Percentiles rank a stretch among this genome's conserved stretches.
phyloP scores from a whole-genome alignment of 2,888 invertebrate genomes.

The Tinea semifulvella region DNA sequence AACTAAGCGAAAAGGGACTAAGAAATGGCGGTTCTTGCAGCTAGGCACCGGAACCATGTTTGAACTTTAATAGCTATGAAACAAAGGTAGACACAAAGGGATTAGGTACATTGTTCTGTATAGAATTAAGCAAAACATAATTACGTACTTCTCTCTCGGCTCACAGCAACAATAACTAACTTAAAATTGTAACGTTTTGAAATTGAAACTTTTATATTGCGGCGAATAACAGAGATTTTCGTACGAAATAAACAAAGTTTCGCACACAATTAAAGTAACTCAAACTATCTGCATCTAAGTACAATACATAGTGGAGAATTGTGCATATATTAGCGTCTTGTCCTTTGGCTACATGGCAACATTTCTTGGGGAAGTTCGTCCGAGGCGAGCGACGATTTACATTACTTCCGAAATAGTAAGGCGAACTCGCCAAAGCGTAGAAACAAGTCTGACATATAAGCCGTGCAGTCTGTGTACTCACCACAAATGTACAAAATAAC shows the following conservation, averaged over 20 bases:
- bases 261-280: slow-evolving; percentile 10
- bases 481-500: slow-evolving; percentile 6
- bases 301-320: slow-evolving; percentile 59
- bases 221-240: neutral
- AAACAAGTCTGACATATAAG: slow-evolving; percentile 26
- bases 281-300: slow-evolving; percentile 9
- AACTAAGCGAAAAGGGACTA: slow-evolving; percentile 51
- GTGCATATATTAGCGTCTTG: slow-evolving; percentile 64
- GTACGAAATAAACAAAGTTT: slow-evolving; percentile 2
- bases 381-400: slow-evolving; percentile 55
- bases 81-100: slow-evolving; percentile 50
- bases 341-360: slow-evolving; percentile 60
- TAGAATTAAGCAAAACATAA: slow-evolving; percentile 6
- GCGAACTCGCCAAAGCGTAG: slow-evolving; percentile 39
- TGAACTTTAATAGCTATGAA: slow-evolving; percentile 47
- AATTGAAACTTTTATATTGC: neutral
- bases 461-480: slow-evolving; percentile 1
- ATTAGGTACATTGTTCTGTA: slow-evolving; percentile 15
- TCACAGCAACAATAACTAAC: slow-evolving; percentile 1
- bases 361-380: slow-evolving; percentile 52
- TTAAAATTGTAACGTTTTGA: neutral
- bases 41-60: slow-evolving; percentile 46
- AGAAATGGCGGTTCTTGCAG: slow-evolving; percentile 42
- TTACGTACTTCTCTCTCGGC: slow-evolving; percentile 7
- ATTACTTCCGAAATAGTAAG: slow-evolving; percentile 57